Base-by-base conservation (phyloP, 2,888 invertebrate species). In the Heterodera filipjevi region DNA sequence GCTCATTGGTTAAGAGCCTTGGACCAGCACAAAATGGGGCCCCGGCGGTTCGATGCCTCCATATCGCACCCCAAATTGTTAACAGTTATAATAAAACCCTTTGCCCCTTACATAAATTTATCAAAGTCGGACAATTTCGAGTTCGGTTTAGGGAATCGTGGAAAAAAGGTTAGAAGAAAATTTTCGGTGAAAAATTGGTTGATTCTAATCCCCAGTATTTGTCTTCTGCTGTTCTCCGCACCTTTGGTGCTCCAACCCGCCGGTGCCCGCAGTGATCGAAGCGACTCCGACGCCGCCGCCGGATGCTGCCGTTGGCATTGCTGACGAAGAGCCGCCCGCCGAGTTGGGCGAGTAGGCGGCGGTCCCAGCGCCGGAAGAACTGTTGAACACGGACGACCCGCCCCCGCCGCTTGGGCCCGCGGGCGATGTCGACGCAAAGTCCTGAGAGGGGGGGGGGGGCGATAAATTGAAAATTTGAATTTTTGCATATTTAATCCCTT, bases 351-450 rank as follows among this genome's bases (percentile, higher is more conserved):
- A 75, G 68, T 75, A 75, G 66, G 30, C 64, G 44, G 27, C 66
- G 27, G 19, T 39, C 33, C 22, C 59, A 27, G 8, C 53, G 19
- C 53, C n/a, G n/a, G n/a, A n/a, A 27, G 79, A 30, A 72, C 68
- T 59, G 46, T 35, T 59, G 79, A 39, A 79, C 22, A 32, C 59
- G 33, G 72, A 80, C 30, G 80, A 33, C 14, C 44, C 33, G n/a
- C 39, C 79, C 14, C 44, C 33, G n/a, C 39, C 79, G 32, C 35
- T 44, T 10, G 80, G 68, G 19, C 72, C 66, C 33, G 80, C 39
- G n/a, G 80, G 76, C 32, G 79, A 79, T 14, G 81, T 76, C 27
- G 80, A 80, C 19, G 82, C 81, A 30, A 81, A 81, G 68, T 82
- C 78, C 81, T 81, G 64, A n/a, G n/a, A n/a, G n/a, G 19, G 82